Evolutionary conservation across 2,888 invertebrate species (phyloP).

Genomic region (Strigamia maritima): DNA sequence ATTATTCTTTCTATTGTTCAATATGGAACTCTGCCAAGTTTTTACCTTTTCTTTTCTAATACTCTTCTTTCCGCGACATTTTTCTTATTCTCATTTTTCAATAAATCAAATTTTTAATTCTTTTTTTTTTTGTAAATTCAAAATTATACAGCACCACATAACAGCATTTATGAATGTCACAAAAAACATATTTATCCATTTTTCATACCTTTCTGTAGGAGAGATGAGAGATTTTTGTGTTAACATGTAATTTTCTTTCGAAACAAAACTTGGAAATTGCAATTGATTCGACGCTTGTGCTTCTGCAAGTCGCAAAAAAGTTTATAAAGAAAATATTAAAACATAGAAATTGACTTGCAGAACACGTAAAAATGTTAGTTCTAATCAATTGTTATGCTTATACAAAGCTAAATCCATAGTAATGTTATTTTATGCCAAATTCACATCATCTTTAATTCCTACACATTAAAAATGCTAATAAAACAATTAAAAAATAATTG

Average conservation of each 20-base stretch:
- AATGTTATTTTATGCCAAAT: too few relatives aligned
- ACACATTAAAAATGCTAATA: too few relatives aligned
- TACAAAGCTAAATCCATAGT: background rate
- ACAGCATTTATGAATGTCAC: background rate
- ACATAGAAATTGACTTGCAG: background rate
- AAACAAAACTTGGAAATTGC: constrained; percentile 10
- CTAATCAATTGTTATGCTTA: background rate
- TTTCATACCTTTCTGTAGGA: background rate
- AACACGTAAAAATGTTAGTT: background rate
- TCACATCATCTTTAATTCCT: too few relatives aligned
- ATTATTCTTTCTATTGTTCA: constrained; percentile 31
- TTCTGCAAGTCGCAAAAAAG: background rate
- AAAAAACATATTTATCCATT: background rate
- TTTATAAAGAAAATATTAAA: background rate
- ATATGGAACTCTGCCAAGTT: constrained; percentile 12
- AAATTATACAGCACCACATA: background rate
- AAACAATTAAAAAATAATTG: too few relatives aligned
- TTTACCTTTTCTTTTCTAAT: constrained; percentile 21
- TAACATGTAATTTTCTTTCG: constrained; percentile 12
- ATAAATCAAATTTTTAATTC: background rate
- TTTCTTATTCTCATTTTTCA: background rate
- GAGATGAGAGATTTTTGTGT: constrained; percentile 28
- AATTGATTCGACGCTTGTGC: background rate
- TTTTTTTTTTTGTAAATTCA: background rate
- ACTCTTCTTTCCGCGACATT: background rate